Conservation (phyloP, 2,113 vertebrate genomes). For the Phaethornis superciliosus region DNA sequence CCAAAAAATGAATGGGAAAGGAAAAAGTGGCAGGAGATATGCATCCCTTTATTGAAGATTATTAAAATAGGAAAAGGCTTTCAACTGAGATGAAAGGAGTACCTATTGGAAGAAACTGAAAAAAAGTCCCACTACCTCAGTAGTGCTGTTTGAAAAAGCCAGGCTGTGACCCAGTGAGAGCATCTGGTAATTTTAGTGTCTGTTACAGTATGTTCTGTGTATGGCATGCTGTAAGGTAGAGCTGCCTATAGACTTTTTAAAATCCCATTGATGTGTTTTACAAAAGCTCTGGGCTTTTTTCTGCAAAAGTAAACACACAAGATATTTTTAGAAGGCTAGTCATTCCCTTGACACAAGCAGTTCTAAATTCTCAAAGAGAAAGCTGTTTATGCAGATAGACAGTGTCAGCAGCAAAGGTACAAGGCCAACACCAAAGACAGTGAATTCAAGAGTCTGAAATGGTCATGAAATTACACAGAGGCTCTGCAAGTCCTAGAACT, state of each 20-base stretch:
- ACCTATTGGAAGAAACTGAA: background rate
- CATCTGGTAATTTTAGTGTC: background rate
- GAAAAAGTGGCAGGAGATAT: background rate
- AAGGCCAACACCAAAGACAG: background rate
- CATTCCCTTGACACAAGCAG: background rate
- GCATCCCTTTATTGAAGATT: background rate
- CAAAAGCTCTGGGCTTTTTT: background rate
- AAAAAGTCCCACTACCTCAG: background rate
- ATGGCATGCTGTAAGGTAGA: background rate
- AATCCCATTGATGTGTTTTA: background rate
- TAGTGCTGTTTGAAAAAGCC: background rate
- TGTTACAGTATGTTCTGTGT: background rate
- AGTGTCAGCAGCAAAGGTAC: background rate
- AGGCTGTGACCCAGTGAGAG: background rate
- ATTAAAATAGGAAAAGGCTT: conserved; percentile 6
- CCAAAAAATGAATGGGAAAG: background rate
- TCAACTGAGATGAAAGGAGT: conserved; percentile 29
- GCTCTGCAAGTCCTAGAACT: background rate
- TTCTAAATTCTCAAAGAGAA: background rate
- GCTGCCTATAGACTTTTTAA: background rate
- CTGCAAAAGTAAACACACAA: background rate
- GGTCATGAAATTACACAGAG: background rate
- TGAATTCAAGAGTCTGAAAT: background rate
- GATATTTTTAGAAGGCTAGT: background rate
- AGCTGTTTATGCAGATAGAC: background rate